Percentiles rank a stretch among this genome's conserved stretches.
Conservation (phyloP, 2,888 invertebrate species). For the Mesodorylaimus sp. region DNA sequence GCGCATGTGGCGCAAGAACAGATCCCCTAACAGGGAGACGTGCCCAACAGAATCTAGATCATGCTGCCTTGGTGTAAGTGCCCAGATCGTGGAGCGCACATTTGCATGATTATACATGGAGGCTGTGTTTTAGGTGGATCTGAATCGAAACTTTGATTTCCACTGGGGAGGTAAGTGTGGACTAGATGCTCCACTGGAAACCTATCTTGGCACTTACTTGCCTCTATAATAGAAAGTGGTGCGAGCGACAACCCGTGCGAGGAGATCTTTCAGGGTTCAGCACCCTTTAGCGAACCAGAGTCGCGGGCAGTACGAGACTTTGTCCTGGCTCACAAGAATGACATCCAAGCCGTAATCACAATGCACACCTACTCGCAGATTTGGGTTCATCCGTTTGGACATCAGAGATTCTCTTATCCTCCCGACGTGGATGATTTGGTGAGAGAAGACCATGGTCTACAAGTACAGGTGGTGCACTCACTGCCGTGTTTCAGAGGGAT, state of each 20-base stretch:
- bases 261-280: conserved; percentile 25
- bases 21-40: not conserved
- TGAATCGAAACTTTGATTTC: conserved; percentile 28
- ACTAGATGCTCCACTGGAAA: too few species aligned
- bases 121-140: too few species aligned
- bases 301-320: conserved; percentile 22
- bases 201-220: too few species aligned
- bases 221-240: too few species aligned
- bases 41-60: too few species aligned
- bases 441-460: too few species aligned
- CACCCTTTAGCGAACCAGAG: conserved; percentile 25
- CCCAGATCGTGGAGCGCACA: too few species aligned
- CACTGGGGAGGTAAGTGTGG: conserved; percentile 19
- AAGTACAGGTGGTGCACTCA: too few species aligned
- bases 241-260: conserved; percentile 23
- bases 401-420: conserved; percentile 15
- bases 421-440: not conserved
- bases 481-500: not conserved
- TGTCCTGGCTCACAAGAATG: conserved; percentile 20
- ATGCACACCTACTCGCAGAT: conserved; percentile 28
- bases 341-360: conserved; percentile 28
- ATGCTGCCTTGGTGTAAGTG: too few species aligned
- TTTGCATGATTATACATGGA: too few species aligned
- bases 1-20: conserved; percentile 26
- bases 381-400: conserved; percentile 27